phyloP scores from a whole-genome alignment of 2,113 vertebrate genomes.

The Garra rufa region DNA sequence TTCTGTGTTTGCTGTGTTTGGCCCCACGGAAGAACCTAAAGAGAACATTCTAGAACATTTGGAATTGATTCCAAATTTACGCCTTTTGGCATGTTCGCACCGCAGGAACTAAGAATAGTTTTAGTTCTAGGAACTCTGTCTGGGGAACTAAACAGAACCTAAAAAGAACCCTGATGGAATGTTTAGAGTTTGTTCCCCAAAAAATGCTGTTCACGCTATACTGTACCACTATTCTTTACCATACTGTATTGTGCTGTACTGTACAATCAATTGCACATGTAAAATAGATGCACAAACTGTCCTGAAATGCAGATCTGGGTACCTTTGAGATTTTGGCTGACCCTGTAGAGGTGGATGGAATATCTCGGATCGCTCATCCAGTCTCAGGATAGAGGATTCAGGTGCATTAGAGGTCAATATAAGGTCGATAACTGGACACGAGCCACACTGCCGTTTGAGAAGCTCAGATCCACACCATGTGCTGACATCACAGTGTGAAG shows the following conservation, averaged over 20 bases:
- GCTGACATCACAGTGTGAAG: constrained; percentile 38
- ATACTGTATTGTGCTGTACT: background rate
- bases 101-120: too few relatives aligned
- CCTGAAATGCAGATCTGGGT: background rate
- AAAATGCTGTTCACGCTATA: too few relatives aligned
- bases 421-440: constrained; percentile 36
- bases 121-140: too few relatives aligned
- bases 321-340: constrained; percentile 5
- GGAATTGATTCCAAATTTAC: too few relatives aligned
- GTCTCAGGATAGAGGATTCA: constrained; percentile 27
- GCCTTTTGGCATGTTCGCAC: too few relatives aligned
- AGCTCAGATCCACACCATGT: constrained; percentile 1
- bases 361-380: background rate
- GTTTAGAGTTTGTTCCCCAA: too few relatives aligned
- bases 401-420: constrained; percentile 47
- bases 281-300: background rate
- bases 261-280: background rate
- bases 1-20: too few relatives aligned
- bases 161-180: too few relatives aligned
- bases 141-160: too few relatives aligned
- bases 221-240: too few relatives aligned
- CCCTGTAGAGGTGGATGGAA: background rate
- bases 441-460: constrained; percentile 15
- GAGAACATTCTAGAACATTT: too few relatives aligned
- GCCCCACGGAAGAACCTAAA: too few relatives aligned